A percentile compares a stretch with the other conserved stretches of the same genome.
These are phyloP conservation scores for Tapirus terrestris DNA, from an alignment of 2,113 vertebrate genomes.

Conservation along the genomic window DNA sequence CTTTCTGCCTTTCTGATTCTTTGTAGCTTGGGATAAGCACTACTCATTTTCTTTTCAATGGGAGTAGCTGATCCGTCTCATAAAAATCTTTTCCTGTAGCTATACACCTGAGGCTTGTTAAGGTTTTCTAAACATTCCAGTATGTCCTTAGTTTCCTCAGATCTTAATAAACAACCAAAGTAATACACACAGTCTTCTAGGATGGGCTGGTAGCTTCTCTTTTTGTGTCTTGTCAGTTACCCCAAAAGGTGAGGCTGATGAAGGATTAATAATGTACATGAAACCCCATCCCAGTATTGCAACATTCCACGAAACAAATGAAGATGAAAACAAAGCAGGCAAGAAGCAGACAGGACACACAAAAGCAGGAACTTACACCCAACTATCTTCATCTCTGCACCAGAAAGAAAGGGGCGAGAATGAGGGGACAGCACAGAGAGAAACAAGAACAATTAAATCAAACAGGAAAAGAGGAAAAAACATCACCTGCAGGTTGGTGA, in stretches of 20 bases:
- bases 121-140: slow-evolving; percentile 7
- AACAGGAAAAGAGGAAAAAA: slow-evolving; percentile 85
- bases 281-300: slow-evolving; percentile 65
- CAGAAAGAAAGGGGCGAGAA: slow-evolving; percentile 86
- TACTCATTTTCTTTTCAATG: slow-evolving; percentile 50
- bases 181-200: slow-evolving; percentile 65
- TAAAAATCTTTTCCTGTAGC: not conserved
- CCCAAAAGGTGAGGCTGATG: slow-evolving; percentile 59
- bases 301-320: slow-evolving; percentile 85
- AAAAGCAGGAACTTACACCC: slow-evolving; percentile 92
- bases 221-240: slow-evolving; percentile 57
- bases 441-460: slow-evolving; percentile 86
- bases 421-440: slow-evolving; percentile 83
- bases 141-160: not conserved
- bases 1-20: slow-evolving; percentile 29
- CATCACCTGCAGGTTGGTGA: slow-evolving; percentile 84
- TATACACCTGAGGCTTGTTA: not conserved
- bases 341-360: slow-evolving; percentile 85
- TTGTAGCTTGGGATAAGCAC: slow-evolving; percentile 4
- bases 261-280: slow-evolving; percentile 72
- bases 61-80: not conserved
- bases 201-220: slow-evolving; percentile 11
- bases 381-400: slow-evolving; percentile 92
- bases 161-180: slow-evolving; percentile 44
- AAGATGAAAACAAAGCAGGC: slow-evolving; percentile 86